Conservation (phyloP, 2,888 invertebrate genomes). For the Neuroscelio doddi region DNA sequence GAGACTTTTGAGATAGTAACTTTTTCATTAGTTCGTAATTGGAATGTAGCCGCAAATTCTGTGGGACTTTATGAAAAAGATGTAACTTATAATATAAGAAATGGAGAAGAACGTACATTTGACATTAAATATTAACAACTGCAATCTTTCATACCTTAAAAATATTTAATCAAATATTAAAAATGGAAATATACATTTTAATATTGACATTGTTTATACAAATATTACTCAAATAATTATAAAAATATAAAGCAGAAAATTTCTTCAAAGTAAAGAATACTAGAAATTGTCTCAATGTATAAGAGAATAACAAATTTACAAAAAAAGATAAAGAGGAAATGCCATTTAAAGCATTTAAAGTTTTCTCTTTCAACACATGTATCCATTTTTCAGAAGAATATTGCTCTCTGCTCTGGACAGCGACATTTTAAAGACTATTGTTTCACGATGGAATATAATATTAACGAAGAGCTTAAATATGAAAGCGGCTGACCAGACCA, state of each 20-base stretch:
- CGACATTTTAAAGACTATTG: conserved; percentile 6
- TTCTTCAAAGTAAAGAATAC: too few relatives aligned
- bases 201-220: too few relatives aligned
- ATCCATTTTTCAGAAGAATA: conserved; percentile 1
- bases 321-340: too few relatives aligned
- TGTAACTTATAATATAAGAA: not conserved
- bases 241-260: too few relatives aligned
- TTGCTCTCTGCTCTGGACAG: not conserved
- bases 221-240: too few relatives aligned
- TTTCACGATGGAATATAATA: conserved; percentile 1
- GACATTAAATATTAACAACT: too few relatives aligned
- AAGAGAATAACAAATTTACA: too few relatives aligned
- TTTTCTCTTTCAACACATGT: not conserved
- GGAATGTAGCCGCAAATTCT: not conserved
- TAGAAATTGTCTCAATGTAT: too few relatives aligned
- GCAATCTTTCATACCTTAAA: too few relatives aligned
- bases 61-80: not conserved
- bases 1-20: conserved; percentile 7
- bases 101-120: not conserved
- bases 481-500: conserved; percentile 16
- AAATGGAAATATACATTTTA: too few relatives aligned
- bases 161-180: too few relatives aligned
- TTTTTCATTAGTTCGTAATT: conserved; percentile 7
- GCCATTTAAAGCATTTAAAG: not conserved
- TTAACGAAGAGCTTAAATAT: conserved; percentile 10